Percentiles rank a stretch among this genome's conserved stretches.
These are phyloP conservation scores for Halcyon senegalensis DNA, from an alignment of 2,113 vertebrate genomes.

Conservation along the genomic window DNA sequence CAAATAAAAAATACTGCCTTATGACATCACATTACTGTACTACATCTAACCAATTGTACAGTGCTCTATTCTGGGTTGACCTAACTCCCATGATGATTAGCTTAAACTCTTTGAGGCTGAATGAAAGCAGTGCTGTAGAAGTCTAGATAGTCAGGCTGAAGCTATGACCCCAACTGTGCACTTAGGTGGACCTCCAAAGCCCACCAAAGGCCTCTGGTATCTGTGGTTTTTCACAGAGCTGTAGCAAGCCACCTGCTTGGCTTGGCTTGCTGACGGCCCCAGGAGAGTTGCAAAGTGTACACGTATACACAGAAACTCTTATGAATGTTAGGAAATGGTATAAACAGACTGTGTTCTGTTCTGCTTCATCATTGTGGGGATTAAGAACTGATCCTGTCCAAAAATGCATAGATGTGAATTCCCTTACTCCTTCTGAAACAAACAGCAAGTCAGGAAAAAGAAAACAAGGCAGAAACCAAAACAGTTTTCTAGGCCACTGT, in stretches of 20 bases:
- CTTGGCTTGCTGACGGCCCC: neutral
- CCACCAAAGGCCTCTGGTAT: neutral
- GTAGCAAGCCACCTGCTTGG: neutral
- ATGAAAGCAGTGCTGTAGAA: neutral
- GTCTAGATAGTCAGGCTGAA: neutral
- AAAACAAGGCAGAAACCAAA: neutral
- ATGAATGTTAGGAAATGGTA: neutral
- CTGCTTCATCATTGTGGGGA: neutral
- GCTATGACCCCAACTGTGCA: neutral
- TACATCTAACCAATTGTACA: neutral
- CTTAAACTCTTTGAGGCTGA: neutral
- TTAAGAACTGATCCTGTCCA: neutral
- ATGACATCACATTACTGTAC: neutral
- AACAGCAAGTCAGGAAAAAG: neutral
- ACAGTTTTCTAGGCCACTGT: neutral
- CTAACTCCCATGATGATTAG: neutral
- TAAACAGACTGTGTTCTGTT: neutral
- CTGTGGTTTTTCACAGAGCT: neutral
- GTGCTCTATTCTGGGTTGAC: neutral
- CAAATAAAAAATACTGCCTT: neutral
- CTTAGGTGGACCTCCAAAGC: neutral
- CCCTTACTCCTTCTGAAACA: neutral
- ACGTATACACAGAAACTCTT: neutral
- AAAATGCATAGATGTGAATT: neutral
- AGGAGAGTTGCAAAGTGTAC: neutral